Percentiles rank a stretch among this genome's conserved stretches.
Conservation (phyloP, 2,797 vertebrate genomes). For the Okamejei kenojei region DNA sequence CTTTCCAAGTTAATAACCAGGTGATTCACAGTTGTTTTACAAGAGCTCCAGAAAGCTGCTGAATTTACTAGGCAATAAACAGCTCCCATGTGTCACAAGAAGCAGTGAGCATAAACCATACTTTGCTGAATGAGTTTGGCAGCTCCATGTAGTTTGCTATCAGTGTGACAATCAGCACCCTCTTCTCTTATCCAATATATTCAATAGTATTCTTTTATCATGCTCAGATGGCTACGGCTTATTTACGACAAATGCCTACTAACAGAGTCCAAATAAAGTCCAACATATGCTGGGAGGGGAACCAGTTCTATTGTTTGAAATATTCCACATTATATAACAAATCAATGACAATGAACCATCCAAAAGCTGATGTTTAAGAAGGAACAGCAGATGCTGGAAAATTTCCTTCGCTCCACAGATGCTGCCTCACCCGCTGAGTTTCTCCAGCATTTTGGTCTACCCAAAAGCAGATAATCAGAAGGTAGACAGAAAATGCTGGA, state of each 20-base stretch:
- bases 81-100: neutral
- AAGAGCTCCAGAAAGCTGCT: neutral
- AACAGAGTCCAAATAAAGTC: neutral
- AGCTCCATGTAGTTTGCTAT: neutral
- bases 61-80: conserved; percentile 15
- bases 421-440: too few species aligned
- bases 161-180: neutral
- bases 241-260: neutral
- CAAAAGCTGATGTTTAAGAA: neutral
- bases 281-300: neutral
- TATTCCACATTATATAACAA: neutral
- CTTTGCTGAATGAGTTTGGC: neutral
- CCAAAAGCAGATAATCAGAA: neutral
- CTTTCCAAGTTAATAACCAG: neutral
- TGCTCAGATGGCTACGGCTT: neutral
- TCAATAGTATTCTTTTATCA: neutral
- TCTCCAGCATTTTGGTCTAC: too few species aligned
- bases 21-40: neutral
- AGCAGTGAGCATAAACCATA: neutral
- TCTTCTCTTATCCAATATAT: conserved; percentile 19
- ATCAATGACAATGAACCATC: neutral
- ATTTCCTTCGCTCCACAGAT: too few species aligned
- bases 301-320: neutral
- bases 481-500: too few species aligned
- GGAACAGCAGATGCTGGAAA: too few species aligned